Conservation (phyloP, 1,140 invertebrate species). For the Drosophila novamexicana region DNA sequence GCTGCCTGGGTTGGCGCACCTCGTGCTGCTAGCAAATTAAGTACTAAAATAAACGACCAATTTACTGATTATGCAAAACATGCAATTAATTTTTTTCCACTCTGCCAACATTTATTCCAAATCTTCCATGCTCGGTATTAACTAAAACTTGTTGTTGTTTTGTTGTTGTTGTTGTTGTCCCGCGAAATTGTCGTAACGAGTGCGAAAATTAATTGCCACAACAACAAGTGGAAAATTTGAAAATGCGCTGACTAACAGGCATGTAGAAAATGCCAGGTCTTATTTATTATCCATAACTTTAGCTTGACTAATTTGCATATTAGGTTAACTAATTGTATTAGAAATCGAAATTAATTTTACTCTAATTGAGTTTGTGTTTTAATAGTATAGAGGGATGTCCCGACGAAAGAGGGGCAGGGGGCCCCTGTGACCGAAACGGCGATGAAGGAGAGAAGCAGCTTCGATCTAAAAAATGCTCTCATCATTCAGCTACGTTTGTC, state of each 20-base stretch:
- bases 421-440: no score
- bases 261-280: constrained; percentile 13
- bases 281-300: constrained; percentile 36
- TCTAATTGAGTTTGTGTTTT: no score
- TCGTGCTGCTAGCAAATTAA: constrained; percentile 69
- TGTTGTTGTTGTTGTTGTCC: not conserved
- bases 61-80: constrained; percentile 83
- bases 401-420: no score
- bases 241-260: constrained; percentile 19
- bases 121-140: constrained; percentile 23
- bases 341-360: not conserved
- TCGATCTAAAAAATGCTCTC: no score
- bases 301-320: constrained; percentile 39
- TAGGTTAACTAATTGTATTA: constrained; percentile 1
- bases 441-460: no score
- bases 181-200: constrained; percentile 20
- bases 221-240: constrained; percentile 53
- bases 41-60: constrained; percentile 80
- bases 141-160: constrained; percentile 23
- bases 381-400: no score
- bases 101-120: constrained; percentile 42
- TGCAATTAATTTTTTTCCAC: constrained; percentile 75
- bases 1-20: constrained; percentile 3
- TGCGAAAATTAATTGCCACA: constrained; percentile 66
- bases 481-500: no score